A percentile compares a stretch with the other conserved stretches of the same genome.
phyloP scores from a whole-genome alignment of 2,888 invertebrate species.

The Pachycephus smyrnensis region DNA sequence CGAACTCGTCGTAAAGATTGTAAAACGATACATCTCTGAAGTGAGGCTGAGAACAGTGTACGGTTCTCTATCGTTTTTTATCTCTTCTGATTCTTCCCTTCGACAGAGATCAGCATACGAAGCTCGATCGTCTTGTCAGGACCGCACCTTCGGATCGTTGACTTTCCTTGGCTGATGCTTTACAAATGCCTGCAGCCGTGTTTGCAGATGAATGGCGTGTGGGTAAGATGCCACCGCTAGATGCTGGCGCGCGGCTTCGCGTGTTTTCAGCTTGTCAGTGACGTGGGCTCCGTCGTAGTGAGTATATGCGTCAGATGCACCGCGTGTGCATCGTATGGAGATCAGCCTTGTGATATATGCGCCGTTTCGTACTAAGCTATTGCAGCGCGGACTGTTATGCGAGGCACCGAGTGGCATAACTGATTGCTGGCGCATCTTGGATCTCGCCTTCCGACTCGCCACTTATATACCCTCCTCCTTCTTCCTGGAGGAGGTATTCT shows the following conservation, averaged over 20 bases:
- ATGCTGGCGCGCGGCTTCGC: neutral
- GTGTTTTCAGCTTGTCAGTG: slow-evolving; percentile 6
- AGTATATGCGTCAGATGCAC: neutral
- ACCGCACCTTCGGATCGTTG: slow-evolving; percentile 6
- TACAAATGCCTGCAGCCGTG: neutral
- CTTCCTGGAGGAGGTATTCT: slow-evolving; percentile 1
- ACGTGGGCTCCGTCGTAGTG: neutral
- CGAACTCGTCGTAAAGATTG: neutral
- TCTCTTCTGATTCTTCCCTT: neutral
- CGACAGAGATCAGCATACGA: neutral
- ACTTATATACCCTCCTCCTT: slow-evolving; percentile 28
- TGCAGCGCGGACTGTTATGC: slow-evolving; percentile 32
- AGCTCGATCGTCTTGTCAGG: neutral
- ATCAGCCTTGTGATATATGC: slow-evolving; percentile 36
- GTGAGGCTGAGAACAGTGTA: neutral
- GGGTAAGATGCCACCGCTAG: slow-evolving; percentile 5
- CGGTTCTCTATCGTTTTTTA: neutral
- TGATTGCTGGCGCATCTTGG: slow-evolving; percentile 36
- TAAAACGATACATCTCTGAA: neutral
- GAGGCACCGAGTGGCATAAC: slow-evolving; percentile 31
- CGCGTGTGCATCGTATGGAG: slow-evolving; percentile 14
- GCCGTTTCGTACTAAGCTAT: slow-evolving; percentile 30
- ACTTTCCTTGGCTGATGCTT: neutral
- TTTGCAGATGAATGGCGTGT: slow-evolving; percentile 8
- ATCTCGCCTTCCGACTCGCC: slow-evolving; percentile 25